Conservation (phyloP, 2,797 vertebrate species). For the Liasis olivaceus region DNA sequence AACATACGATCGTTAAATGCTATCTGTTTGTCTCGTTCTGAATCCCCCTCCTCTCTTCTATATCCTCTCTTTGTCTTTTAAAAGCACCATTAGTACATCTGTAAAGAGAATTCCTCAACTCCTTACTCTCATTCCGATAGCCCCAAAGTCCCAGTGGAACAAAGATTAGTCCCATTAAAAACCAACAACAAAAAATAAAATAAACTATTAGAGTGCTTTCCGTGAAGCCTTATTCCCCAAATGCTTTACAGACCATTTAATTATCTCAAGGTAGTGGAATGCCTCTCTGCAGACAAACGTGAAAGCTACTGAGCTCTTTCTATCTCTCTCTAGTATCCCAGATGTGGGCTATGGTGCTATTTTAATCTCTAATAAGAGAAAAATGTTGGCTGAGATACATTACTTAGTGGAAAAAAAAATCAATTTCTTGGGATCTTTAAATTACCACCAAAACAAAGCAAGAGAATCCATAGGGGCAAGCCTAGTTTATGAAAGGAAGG, state of each 20-base stretch:
- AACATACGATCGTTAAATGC: slow-evolving; percentile 14
- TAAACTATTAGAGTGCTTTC: slow-evolving; percentile 35
- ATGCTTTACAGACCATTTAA: slow-evolving; percentile 23
- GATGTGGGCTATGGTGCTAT: background rate
- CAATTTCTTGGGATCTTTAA: slow-evolving; percentile 23
- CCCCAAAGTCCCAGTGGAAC: slow-evolving; percentile 29
- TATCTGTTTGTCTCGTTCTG: slow-evolving; percentile 30
- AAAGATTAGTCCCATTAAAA: slow-evolving; percentile 43
- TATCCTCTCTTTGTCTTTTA: slow-evolving; percentile 36
- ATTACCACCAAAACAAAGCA: slow-evolving; percentile 24
- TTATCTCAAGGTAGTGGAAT: slow-evolving; percentile 27
- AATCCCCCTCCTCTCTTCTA: slow-evolving; percentile 25
- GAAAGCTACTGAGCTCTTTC: background rate
- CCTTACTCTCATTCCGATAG: slow-evolving; percentile 25
- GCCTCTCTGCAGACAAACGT: slow-evolving; percentile 21
- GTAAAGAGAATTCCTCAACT: slow-evolving; percentile 8
- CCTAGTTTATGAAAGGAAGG: slow-evolving; percentile 7
- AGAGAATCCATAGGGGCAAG: slow-evolving; percentile 35
- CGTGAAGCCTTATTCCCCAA: slow-evolving; percentile 40
- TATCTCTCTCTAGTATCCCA: slow-evolving; percentile 1
- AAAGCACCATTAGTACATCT: slow-evolving; percentile 39
- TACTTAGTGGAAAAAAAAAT: background rate
- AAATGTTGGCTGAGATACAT: slow-evolving; percentile 27
- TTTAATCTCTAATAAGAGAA: slow-evolving; percentile 11
- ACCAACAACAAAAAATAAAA: slow-evolving; percentile 15